Evolutionary conservation across 1,140 invertebrate genomes (phyloP), one percentile per base, ranked within the genome.

Genomic region (Kradibia gibbosae): DNA sequence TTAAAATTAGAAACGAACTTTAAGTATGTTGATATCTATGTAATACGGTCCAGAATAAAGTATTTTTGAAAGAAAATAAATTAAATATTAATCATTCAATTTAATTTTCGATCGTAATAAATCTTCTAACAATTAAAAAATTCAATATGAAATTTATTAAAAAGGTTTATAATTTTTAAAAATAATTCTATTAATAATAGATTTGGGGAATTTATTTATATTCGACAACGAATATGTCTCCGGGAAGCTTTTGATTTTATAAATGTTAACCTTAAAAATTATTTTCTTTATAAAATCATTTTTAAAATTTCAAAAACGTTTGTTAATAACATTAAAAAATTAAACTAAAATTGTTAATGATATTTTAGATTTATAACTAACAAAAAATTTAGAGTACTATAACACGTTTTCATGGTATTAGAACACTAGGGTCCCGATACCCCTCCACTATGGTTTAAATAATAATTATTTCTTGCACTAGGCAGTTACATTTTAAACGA

Each of bases 1-100:
- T 53, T 81, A 65, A 75, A 50, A 67, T 34, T 78, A 34, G 22
- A 42, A 75, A 39, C 60, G 17, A 53, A 39, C 42, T 60, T 15
- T 25, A 25, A 11, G 22, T 39, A 25, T 25, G 48, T 31, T n/a
- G 34, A 22, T 53, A 11, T 13, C 4, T 34, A 36, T 55, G 20
- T 57, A 55, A 31, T 60, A 55, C 22, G 34, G n/a, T 28, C 42
- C 36, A 42, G 34, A 11, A 36, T 75, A 25, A 75, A 25, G 15
- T 0, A 5, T 39, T 57, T 60, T 11, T n/a, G 13, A 25, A 25
- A 70, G 39, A 22, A 62, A 70, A 45, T 70, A 25, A 70, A 70
- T 70, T 22, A n/a, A 42, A 42, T 70, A 25, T 60, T 2, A 31
- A 60, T 31, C 15, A 25, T 31, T 60, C 13, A 60, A 60, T 60